Base-by-base conservation (phyloP, 1,140 invertebrate species). In the Trichonephila inaurata region DNA sequence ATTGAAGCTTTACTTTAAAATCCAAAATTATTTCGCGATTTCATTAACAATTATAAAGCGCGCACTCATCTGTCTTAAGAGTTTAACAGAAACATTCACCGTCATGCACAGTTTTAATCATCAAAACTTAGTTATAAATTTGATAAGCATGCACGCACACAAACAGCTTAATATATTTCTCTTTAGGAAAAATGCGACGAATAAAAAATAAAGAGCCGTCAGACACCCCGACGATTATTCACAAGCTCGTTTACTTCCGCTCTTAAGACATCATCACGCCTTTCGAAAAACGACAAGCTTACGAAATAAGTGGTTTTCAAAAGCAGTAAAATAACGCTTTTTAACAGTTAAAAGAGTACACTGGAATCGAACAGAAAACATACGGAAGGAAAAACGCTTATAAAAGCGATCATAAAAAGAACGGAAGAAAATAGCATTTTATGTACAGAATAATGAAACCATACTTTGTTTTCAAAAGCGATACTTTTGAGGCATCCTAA, bases 151-250 rank as follows among this genome's bases (percentile, higher is more conserved):
- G 28, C 24, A 40, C 28, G 28, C 18, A 77, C 24, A 77, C 28
- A 77, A 40, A 77, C 28, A 33, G 72, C 28, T 40, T 77, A 19
- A 7, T 14, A 69, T 77, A 33, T 28, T 33, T 77, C 28, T 77
- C 28, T 77, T 40, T 6, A 12, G 33, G 24, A 77, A 77, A 77
- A 12, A 40, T 33, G 10, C 51, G 10, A 51, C 10, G 51, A 51
- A 77, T 77, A 77, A 77, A 77, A 28, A 77, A 33, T 14, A 77
- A 40, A 77, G 18, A 77, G 72, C 72, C n/a, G 72, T 28, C 72
- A 77, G 72, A 77, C 72, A 12, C 24, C 72, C 14, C 14, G 14
- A 28, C 33, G 72, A 77, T 77, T 77, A 77, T 77, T 77, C 72
- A 77, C 72, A 77, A 28, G 16, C 14, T 33, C 28, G 14, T n/a